These are phyloP conservation scores for Lochmaea crataegi DNA, from an alignment of 2,888 invertebrate species.

Conservation along the genomic window DNA sequence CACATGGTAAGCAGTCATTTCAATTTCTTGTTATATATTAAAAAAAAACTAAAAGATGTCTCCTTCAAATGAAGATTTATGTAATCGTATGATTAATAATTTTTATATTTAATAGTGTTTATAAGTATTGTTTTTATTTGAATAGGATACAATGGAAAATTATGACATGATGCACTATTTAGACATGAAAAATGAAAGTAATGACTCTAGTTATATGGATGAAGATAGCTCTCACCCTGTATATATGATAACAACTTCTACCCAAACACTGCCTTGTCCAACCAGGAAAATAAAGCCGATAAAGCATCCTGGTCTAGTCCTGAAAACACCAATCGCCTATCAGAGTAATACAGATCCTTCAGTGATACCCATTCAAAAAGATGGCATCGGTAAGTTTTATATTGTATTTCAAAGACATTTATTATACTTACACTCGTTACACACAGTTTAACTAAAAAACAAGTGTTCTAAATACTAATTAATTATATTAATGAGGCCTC, in stretches of 20 bases:
- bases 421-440: background rate
- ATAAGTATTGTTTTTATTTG: constrained; percentile 17
- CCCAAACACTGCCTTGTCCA: constrained; percentile 68
- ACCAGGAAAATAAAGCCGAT: constrained; percentile 78
- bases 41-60: no score
- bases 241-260: constrained; percentile 68
- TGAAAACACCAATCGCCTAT: constrained; percentile 83
- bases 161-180: constrained; percentile 64
- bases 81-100: constrained; percentile 2
- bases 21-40: no score
- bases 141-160: constrained; percentile 62
- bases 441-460: no score
- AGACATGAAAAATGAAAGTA: constrained; percentile 63
- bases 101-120: background rate
- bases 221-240: constrained; percentile 64
- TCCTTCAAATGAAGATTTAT: constrained; percentile 4
- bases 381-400: constrained; percentile 83
- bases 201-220: constrained; percentile 66
- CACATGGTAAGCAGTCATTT: constrained; percentile 65
- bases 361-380: constrained; percentile 88
- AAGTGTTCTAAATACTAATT: no score
- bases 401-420: background rate
- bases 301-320: constrained; percentile 78
- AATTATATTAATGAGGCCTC: no score
- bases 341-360: constrained; percentile 84